phyloP scores from a whole-genome alignment of 2,888 invertebrate species.

The Notodonta ziczac region DNA sequence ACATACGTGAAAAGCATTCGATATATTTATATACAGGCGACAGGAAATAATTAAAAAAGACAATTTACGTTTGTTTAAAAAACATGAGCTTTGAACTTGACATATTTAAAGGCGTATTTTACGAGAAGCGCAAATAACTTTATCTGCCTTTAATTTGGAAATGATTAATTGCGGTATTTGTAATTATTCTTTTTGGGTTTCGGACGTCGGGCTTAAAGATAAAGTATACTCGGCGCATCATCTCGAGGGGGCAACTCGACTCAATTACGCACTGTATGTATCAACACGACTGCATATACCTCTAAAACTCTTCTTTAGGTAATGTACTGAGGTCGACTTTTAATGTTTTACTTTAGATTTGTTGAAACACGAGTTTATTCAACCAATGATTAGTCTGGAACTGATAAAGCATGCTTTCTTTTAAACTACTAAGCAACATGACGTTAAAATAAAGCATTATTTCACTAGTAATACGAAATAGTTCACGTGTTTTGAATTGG shows the following conservation, averaged over 20 bases:
- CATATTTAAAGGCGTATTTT: conserved; percentile 25
- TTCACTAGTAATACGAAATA: not conserved
- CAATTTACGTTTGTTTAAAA: conserved; percentile 38
- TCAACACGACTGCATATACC: too few relatives aligned
- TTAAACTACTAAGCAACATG: not conserved
- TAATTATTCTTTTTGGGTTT: not conserved
- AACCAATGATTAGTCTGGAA: not conserved
- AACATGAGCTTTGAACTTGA: conserved; percentile 41
- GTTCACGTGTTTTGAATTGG: not conserved
- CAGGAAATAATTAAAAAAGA: conserved; percentile 46
- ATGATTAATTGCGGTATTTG: conserved; percentile 30
- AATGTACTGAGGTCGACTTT: too few relatives aligned
- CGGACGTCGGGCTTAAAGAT: not conserved
- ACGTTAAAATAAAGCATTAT: not conserved
- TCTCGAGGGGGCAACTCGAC: too few relatives aligned
- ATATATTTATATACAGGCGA: conserved; percentile 33
- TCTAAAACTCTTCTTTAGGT: too few relatives aligned
- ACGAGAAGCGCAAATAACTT: conserved; percentile 37
- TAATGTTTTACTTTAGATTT: too few relatives aligned
- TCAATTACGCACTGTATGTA: too few relatives aligned
- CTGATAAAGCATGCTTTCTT: conserved; percentile 2
- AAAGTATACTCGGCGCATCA: not conserved
- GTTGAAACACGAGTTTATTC: not conserved
- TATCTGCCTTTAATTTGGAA: conserved; percentile 31
- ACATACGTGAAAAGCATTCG: conserved; percentile 23